Percentiles rank a stretch among this genome's conserved stretches.
phyloP scores from a whole-genome alignment of 2,888 invertebrate species.

The Seira sanloemensis region DNA sequence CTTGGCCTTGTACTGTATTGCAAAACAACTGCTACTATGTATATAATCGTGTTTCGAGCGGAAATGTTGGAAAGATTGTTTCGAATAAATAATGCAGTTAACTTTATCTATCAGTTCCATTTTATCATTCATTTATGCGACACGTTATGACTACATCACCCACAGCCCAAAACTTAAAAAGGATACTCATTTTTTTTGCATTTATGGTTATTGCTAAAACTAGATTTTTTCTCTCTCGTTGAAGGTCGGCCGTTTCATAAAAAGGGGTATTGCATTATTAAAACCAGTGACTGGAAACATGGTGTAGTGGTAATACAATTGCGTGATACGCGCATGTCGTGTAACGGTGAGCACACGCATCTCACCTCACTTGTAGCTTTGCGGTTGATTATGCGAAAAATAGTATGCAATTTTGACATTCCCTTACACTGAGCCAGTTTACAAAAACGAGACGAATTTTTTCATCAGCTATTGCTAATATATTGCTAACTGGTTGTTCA shows the following conservation, averaged over 20 bases:
- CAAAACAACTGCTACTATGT: not conserved
- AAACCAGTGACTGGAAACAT: constrained; percentile 53
- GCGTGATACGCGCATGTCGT: not conserved
- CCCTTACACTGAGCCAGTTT: constrained; percentile 41
- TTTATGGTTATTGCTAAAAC: constrained; percentile 34
- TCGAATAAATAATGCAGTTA: not conserved
- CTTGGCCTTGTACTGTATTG: constrained; percentile 31
- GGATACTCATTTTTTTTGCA: too few species aligned
- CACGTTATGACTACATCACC: not conserved
- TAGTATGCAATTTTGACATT: not conserved
- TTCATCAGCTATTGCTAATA: constrained; percentile 39
- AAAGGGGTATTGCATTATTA: constrained; percentile 1
- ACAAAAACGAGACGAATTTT: constrained; percentile 14
- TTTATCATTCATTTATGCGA: not conserved
- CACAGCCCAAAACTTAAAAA: not conserved
- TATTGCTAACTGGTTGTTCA: constrained; percentile 24
- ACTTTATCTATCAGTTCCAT: not conserved
- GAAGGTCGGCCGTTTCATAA: not conserved
- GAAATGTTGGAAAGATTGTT: not conserved
- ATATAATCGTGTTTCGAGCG: not conserved
- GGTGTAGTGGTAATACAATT: not conserved
- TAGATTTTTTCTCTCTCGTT: constrained; percentile 30
- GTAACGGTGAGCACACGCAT: not conserved
- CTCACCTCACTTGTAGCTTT: not conserved
- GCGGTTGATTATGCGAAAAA: not conserved